Evolutionary conservation across 35 echinoderm and acorn worm species (phyloP).

Genomic region (Patiria miniata): DNA sequence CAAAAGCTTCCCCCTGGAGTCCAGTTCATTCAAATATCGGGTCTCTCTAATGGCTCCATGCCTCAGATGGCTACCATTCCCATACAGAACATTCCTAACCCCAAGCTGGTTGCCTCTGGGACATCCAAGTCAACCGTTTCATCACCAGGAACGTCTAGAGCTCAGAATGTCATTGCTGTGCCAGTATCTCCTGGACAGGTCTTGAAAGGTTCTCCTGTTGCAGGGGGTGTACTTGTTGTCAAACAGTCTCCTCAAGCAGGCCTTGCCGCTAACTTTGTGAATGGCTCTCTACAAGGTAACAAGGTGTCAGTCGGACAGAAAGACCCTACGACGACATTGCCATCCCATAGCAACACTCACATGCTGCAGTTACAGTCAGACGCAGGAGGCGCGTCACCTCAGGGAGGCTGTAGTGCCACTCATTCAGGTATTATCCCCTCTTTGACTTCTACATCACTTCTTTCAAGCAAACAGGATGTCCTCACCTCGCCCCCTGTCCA

Average conservation of each 20-base stretch:
- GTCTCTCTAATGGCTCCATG: too few relatives aligned
- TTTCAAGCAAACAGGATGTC: neutral
- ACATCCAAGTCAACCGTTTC: constrained; percentile 1
- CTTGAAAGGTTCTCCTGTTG: neutral
- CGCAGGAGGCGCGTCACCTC: neutral
- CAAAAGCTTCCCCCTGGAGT: neutral
- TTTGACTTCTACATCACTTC: neutral
- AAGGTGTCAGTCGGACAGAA: neutral
- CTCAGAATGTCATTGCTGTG: neutral
- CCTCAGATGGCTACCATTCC: too few relatives aligned
- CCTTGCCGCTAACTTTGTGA: neutral
- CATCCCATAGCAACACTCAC: neutral
- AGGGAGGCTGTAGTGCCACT: constrained; percentile 4
- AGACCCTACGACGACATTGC: neutral
- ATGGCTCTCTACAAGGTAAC: neutral
- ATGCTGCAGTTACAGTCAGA: constrained; percentile 24
- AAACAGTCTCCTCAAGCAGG: neutral
- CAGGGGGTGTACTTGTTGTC: neutral
- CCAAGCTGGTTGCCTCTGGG: constrained; percentile 20
- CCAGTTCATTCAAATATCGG: neutral
- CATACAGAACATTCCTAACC: constrained; percentile 7
- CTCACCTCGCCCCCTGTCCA: neutral
- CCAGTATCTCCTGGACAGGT: neutral
- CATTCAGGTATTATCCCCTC: constrained; percentile 8
- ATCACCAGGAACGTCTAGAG: neutral